Conservation (phyloP, 2,113 vertebrate genomes). For the Calidris pugnax region DNA sequence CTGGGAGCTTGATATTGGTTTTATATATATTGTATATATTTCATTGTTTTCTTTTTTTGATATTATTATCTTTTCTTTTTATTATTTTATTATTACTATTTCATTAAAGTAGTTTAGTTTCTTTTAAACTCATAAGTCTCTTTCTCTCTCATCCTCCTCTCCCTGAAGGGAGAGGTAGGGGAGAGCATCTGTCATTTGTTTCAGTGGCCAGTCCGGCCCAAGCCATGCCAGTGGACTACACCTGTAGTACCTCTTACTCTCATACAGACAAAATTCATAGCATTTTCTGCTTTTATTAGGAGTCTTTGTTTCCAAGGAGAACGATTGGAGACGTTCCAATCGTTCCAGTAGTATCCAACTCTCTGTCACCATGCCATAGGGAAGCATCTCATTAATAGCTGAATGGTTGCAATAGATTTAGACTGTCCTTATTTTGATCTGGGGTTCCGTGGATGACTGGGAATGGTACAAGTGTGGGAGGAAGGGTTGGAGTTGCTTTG, state of each 20-base stretch:
- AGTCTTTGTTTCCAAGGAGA: not conserved
- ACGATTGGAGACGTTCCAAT: not conserved
- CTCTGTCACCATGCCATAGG: not conserved
- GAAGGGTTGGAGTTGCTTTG: not conserved
- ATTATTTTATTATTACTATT: not conserved
- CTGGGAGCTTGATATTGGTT: not conserved
- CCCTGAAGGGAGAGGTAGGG: not conserved
- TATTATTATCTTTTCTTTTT: not conserved
- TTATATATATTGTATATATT: not conserved
- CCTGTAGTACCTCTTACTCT: not conserved
- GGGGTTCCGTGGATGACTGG: not conserved
- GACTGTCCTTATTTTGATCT: not conserved
- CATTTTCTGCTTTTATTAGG: not conserved
- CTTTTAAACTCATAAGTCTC: not conserved
- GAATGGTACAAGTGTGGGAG: not conserved
- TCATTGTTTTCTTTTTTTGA: not conserved
- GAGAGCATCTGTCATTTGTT: not conserved
- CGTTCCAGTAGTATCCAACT: not conserved
- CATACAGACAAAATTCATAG: not conserved
- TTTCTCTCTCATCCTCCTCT: not conserved
- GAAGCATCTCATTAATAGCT: not conserved
- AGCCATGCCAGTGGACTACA: not conserved
- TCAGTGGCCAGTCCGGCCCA: not conserved
- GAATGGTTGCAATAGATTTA: not conserved
- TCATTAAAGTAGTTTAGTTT: not conserved